Conservation (phyloP, 2,888 invertebrate genomes). For the Athalia cordata region DNA sequence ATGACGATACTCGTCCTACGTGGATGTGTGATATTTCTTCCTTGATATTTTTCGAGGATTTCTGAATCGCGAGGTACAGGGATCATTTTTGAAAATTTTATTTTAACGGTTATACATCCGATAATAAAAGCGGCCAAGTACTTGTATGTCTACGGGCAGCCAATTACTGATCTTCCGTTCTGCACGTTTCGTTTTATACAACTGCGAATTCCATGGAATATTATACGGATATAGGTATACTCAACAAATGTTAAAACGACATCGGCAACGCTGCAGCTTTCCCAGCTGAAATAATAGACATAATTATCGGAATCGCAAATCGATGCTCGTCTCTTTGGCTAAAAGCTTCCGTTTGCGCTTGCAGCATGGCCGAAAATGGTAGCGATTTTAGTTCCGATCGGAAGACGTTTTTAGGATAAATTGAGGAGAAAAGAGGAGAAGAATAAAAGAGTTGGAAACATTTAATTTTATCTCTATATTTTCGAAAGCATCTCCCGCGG, state of each 20-base stretch:
- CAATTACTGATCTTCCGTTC: slow-evolving; percentile 30
- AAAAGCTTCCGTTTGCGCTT: slow-evolving; percentile 31
- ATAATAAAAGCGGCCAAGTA: background rate
- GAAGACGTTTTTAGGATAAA: too few species aligned
- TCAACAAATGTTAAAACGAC: background rate
- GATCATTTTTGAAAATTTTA: background rate
- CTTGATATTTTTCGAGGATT: too few species aligned
- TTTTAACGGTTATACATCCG: too few species aligned
- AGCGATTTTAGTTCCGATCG: background rate
- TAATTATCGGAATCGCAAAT: slow-evolving; percentile 38
- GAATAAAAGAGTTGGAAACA: too few species aligned
- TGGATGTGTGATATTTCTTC: too few species aligned
- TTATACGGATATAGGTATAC: background rate
- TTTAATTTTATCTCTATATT: too few species aligned
- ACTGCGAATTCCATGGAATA: background rate
- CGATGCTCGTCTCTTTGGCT: slow-evolving; percentile 38
- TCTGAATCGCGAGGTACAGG: background rate
- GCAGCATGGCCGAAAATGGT: background rate
- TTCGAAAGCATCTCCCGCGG: too few species aligned
- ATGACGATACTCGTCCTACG: too few species aligned
- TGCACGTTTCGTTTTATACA: slow-evolving; percentile 31
- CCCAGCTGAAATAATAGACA: slow-evolving; percentile 29
- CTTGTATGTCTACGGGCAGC: slow-evolving; percentile 1
- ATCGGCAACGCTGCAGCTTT: background rate
- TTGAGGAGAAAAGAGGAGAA: too few species aligned